Conservation (phyloP, 2,113 vertebrate genomes). For the Uropsilus gracilis region DNA sequence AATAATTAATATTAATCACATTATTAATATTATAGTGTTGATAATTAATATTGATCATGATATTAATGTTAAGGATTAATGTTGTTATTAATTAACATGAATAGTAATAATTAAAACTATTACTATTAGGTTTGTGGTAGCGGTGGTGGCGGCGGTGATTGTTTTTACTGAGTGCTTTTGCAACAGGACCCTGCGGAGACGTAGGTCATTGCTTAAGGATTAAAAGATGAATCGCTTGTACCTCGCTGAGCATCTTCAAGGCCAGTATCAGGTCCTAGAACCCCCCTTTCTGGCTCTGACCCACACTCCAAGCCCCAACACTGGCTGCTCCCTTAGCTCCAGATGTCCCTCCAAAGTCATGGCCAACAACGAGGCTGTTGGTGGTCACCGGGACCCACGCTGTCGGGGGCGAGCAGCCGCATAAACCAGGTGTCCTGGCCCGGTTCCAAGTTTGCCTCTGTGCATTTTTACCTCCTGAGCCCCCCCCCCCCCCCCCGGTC, state of each 20-base stretch:
- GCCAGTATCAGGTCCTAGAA: no score
- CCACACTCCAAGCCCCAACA: no score
- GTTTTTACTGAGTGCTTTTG: not conserved
- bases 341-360: not conserved
- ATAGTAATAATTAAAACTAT: no score
- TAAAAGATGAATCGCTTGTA: not conserved
- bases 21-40: no score
- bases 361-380: not conserved
- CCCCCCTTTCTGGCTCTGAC: no score
- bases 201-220: not conserved
- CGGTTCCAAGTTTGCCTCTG: slow-evolving; percentile 52
- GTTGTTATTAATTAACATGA: no score
- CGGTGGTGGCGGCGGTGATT: rapidly evolving
- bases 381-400: slow-evolving; percentile 38
- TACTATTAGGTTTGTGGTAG: not conserved
- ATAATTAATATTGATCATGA: no score
- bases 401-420: slow-evolving; percentile 52
- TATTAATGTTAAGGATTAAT: no score
- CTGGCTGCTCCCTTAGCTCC: no score
- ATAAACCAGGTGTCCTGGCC: slow-evolving; percentile 76
- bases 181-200: not conserved
- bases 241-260: no score
- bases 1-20: no score
- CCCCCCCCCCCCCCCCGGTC: slow-evolving; percentile 28
- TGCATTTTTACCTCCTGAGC: slow-evolving; percentile 72